Evolutionary conservation across 1,140 invertebrate genomes (phyloP).

Genomic region (Globodera ellingtonae): DNA sequence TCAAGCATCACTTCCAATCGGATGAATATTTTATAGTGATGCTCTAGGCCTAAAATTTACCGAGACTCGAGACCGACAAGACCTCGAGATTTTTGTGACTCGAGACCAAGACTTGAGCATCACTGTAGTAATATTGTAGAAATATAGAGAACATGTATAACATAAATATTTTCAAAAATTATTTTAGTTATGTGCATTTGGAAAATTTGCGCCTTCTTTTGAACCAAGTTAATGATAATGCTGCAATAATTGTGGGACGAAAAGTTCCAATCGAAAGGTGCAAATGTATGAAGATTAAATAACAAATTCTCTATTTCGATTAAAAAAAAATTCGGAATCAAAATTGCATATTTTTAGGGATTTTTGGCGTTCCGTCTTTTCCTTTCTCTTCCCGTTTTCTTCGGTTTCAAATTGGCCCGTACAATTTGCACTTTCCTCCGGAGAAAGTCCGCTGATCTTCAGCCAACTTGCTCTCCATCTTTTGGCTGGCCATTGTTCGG

Average conservation of each 20-base stretch:
- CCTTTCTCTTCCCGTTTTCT: constrained; percentile 15
- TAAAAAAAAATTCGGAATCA: not conserved
- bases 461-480: not conserved
- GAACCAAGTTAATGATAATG: not conserved
- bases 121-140: too few relatives aligned
- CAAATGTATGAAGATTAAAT: not conserved
- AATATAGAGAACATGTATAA: not conserved
- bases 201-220: constrained; percentile 14
- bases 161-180: not conserved
- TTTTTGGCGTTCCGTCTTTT: constrained; percentile 18
- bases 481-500: not conserved
- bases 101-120: too few relatives aligned
- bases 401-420: constrained; percentile 16
- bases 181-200: constrained; percentile 15
- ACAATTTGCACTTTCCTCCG: constrained; percentile 12
- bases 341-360: constrained; percentile 6
- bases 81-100: too few relatives aligned
- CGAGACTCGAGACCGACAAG: too few relatives aligned
- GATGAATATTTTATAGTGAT: too few relatives aligned
- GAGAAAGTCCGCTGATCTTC: constrained; percentile 8
- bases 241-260: constrained; percentile 18
- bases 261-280: not conserved
- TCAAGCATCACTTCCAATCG: not conserved
- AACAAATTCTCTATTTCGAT: not conserved
- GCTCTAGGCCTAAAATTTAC: too few relatives aligned